Conservation (phyloP, 64 coral and sea anemone genomes). For the Catalaphyllia jardinei region DNA sequence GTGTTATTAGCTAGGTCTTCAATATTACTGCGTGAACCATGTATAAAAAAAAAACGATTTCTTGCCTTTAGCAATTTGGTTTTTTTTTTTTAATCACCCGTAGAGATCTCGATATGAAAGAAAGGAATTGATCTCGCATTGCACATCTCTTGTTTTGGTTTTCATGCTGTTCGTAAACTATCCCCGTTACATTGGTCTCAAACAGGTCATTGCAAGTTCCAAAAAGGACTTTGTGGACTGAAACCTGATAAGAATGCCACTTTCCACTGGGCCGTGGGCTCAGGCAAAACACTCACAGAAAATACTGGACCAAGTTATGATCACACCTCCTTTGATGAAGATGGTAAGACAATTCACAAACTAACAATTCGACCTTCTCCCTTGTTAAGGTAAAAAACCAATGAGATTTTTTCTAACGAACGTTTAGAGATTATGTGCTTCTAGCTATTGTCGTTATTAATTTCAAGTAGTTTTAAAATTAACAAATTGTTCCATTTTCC, state of each 20-base stretch:
- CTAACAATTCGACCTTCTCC: background rate
- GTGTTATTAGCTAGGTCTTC: no score
- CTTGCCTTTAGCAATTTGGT: no score
- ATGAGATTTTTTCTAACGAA: background rate
- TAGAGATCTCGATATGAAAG: no score
- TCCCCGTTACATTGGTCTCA: background rate
- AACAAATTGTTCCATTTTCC: no score
- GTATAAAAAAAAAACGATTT: no score
- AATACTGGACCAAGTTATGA: background rate
- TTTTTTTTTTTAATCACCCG: no score
- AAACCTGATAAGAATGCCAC: background rate
- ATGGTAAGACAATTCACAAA: background rate
- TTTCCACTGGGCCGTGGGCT: background rate
- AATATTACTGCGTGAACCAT: no score
- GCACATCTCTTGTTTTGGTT: background rate
- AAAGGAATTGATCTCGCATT: background rate
- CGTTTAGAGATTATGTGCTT: no score
- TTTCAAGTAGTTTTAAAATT: no score
- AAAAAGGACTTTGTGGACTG: background rate
- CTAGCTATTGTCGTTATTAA: no score
- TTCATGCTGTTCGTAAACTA: background rate
- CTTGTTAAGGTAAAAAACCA: background rate
- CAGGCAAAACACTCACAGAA: background rate
- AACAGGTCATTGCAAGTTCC: background rate
- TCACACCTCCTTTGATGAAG: background rate